Percentiles rank a stretch among this genome's conserved stretches.
Conservation (phyloP, 2,113 vertebrate genomes). For the Ailurus styani region DNA sequence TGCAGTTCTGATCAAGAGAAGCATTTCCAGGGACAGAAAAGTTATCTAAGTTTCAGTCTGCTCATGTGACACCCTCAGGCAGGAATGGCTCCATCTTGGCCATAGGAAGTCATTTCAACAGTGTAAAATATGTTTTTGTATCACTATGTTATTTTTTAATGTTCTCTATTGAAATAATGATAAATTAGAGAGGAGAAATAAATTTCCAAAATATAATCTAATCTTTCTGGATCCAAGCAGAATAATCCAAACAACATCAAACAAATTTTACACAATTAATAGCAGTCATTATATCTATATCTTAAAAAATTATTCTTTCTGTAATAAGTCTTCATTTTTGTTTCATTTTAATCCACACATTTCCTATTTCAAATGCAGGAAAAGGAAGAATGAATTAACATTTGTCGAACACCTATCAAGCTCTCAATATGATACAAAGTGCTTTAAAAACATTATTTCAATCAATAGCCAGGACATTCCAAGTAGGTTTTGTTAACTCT, state of each 20-base stretch:
- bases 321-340: neutral
- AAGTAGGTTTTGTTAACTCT: neutral
- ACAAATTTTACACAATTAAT: neutral
- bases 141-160: neutral
- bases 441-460: slow-evolving; percentile 10
- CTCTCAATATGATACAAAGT: neutral
- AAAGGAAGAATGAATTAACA: neutral
- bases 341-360: neutral
- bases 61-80: neutral
- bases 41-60: neutral
- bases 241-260: neutral
- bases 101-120: neutral
- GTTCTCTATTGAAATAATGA: neutral
- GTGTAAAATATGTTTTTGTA: neutral
- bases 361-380: neutral
- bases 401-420: neutral
- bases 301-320: neutral
- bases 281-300: neutral
- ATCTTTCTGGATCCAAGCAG: neutral
- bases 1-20: neutral
- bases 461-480: neutral
- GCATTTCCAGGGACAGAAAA: neutral
- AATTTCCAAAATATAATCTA: neutral
- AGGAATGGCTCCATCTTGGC: neutral
- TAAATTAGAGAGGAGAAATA: neutral